A percentile compares a stretch with the other conserved stretches of the same genome.
Evolutionary conservation across 2,797 vertebrate species (phyloP).

Genomic region (Telmatherina bonti): DNA sequence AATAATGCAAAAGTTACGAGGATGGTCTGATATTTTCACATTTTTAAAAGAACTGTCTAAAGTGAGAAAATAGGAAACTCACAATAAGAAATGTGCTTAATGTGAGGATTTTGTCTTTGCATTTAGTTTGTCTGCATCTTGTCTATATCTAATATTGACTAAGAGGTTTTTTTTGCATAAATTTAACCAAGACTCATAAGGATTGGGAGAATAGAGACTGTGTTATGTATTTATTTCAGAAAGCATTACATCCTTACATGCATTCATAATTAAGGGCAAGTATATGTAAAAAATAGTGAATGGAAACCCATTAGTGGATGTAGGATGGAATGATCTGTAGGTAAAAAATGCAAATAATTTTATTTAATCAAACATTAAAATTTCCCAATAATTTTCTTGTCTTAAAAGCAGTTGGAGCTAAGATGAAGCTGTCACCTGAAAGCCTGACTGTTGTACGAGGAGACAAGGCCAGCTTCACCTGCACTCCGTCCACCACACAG

Average conservation of each 20-base stretch:
- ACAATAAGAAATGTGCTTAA: too few relatives aligned
- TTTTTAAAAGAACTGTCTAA: too few relatives aligned
- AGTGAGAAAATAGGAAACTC: too few relatives aligned
- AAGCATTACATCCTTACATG: background rate
- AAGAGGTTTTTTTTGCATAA: too few relatives aligned
- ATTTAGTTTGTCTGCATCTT: background rate
- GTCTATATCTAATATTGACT: too few relatives aligned
- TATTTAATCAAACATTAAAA: background rate
- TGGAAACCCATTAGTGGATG: background rate
- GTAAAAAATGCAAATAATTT: background rate
- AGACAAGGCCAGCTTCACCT: conserved; percentile 64
- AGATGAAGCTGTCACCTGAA: conserved; percentile 57
- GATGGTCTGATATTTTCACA: too few relatives aligned
- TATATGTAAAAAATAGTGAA: background rate
- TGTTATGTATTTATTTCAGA: background rate
- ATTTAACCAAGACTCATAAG: too few relatives aligned
- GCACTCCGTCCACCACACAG: conserved; percentile 38
- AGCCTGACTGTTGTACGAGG: conserved; percentile 59
- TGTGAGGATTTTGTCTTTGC: too few relatives aligned
- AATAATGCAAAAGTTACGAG: too few relatives aligned
- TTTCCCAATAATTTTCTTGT: conserved; percentile 1
- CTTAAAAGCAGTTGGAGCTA: conserved; percentile 18
- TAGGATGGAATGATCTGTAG: background rate
- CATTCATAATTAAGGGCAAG: background rate
- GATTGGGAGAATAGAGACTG: too few relatives aligned